phyloP scores from a whole-genome alignment of 2,113 vertebrate species.

The Ochotona curzoniae region DNA sequence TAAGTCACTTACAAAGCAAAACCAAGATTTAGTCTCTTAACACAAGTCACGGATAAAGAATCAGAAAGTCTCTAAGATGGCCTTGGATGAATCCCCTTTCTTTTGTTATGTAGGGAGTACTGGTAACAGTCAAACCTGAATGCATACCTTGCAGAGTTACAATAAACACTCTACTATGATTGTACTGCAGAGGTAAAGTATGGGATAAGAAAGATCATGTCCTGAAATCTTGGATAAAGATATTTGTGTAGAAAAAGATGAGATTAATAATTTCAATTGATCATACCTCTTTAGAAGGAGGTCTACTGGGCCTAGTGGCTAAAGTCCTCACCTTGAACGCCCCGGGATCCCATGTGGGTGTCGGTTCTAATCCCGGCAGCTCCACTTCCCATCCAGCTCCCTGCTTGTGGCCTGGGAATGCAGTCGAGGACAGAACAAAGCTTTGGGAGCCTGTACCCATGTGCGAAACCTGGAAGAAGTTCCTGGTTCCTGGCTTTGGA shows the following conservation, averaged over 20 bases:
- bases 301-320: no score
- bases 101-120: neutral
- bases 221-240: neutral
- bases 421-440: no score
- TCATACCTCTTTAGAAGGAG: neutral
- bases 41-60: neutral
- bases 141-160: neutral
- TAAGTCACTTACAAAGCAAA: neutral
- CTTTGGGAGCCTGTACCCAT: no score
- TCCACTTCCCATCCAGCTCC: no score
- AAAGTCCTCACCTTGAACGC: no score
- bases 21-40: neutral
- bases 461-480: no score
- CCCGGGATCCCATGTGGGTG: no score
- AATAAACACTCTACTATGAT: neutral
- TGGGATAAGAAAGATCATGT: neutral
- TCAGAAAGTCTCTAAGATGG: neutral
- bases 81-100: neutral
- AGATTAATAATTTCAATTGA: constrained; percentile 8
- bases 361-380: no score
- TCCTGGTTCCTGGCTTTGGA: no score
- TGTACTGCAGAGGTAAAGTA: neutral
- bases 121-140: neutral
- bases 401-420: no score
- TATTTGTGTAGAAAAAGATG: neutral